A percentile compares a stretch with the other conserved stretches of the same genome.
phyloP scores from a whole-genome alignment of 2,113 vertebrate species.

The Poicephalus gulielmi region DNA sequence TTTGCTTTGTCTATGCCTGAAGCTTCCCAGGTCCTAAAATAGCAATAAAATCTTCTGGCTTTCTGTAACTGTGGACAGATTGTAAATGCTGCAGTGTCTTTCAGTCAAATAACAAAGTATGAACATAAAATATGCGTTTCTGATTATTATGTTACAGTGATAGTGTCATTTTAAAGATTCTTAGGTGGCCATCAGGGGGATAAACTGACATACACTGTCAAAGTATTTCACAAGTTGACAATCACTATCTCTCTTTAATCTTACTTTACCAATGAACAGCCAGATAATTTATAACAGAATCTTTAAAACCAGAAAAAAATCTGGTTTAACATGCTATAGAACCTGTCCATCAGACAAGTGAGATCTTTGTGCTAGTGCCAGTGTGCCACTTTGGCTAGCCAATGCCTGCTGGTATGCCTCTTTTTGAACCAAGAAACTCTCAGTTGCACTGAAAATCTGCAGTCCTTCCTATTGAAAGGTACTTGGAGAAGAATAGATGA shows the following conservation, averaged over 20 bases:
- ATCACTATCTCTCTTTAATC: constrained; percentile 4
- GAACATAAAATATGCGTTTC: constrained; percentile 27
- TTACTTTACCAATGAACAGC: neutral
- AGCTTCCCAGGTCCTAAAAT: constrained; percentile 22
- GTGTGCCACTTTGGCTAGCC: neutral
- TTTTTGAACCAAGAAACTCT: neutral
- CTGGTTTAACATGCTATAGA: neutral
- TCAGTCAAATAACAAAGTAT: neutral
- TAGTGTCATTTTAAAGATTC: neutral
- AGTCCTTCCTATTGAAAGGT: neutral
- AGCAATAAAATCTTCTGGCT: constrained; percentile 14
- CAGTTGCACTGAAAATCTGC: neutral
- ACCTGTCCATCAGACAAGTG: neutral
- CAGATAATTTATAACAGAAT: neutral
- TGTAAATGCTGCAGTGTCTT: constrained; percentile 4
- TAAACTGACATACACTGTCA: neutral
- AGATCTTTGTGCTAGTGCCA: neutral
- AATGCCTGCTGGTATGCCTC: neutral
- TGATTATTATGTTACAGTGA: constrained; percentile 38
- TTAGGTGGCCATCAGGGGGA: neutral
- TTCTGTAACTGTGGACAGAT: neutral
- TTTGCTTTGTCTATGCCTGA: neutral
- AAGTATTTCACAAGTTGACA: constrained; percentile 36
- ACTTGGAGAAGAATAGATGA: neutral
- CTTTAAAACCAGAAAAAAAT: neutral